Conservation (phyloP, 2,888 invertebrate genomes). For the Hemistola chrysoprasaria region DNA sequence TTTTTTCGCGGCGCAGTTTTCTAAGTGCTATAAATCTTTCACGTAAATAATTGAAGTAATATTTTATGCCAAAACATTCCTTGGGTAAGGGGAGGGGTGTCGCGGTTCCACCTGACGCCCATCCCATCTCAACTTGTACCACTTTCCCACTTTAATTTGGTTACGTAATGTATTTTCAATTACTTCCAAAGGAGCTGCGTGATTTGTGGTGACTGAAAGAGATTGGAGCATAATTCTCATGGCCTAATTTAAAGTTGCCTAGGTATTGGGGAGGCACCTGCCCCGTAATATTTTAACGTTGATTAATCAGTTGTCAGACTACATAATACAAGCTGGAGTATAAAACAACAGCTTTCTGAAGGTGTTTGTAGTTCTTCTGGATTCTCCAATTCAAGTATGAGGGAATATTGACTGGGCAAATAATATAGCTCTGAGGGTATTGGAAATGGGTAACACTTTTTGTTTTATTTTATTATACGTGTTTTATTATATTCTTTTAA, state of each 20-base stretch:
- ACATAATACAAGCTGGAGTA: too few relatives aligned
- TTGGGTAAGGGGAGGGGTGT: slow-evolving; percentile 73
- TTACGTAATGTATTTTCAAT: slow-evolving; percentile 83
- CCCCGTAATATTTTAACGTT: slow-evolving; percentile 1
- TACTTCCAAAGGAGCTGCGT: slow-evolving; percentile 74
- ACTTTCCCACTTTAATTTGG: slow-evolving; percentile 81
- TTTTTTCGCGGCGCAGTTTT: slow-evolving; percentile 81
- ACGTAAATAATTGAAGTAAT: slow-evolving; percentile 84
- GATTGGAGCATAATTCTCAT: slow-evolving; percentile 71
- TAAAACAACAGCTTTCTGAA: too few relatives aligned
- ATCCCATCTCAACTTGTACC: slow-evolving; percentile 73
- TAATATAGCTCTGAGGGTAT: too few relatives aligned
- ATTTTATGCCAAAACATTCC: slow-evolving; percentile 83
- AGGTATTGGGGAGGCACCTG: slow-evolving; percentile 29
- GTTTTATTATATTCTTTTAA: too few relatives aligned
- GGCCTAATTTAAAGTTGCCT: slow-evolving; percentile 68
- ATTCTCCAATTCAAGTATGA: too few relatives aligned
- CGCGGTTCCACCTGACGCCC: slow-evolving; percentile 72
- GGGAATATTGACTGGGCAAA: too few relatives aligned
- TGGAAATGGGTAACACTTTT: too few relatives aligned
- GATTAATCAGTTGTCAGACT: not conserved
- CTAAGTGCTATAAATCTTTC: slow-evolving; percentile 81
- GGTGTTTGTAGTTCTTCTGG: too few relatives aligned
- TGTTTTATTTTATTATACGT: too few relatives aligned
- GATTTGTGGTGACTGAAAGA: slow-evolving; percentile 75